Conservation (phyloP, 2,113 vertebrate species). For the Apodemus sylvaticus region DNA sequence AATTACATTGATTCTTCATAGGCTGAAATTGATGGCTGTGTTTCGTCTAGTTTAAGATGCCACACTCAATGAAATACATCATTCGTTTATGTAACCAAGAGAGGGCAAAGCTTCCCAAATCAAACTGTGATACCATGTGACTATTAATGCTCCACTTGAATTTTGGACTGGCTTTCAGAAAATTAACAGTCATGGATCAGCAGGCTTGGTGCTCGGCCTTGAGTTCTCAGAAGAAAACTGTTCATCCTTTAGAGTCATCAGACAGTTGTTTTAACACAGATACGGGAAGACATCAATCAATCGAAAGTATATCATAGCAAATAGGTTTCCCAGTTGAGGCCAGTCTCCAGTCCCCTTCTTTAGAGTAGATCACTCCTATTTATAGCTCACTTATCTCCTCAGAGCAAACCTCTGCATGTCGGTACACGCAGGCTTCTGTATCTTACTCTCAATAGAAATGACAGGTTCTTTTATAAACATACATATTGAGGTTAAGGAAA, state of each 20-base stretch:
- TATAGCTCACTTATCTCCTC: conserved; percentile 36
- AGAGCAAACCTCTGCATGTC: conserved; percentile 54
- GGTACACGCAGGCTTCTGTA: conserved; percentile 50
- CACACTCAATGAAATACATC: background rate
- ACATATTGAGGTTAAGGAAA: background rate
- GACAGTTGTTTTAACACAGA: background rate
- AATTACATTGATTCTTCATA: background rate
- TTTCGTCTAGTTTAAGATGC: background rate
- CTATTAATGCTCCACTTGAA: background rate
- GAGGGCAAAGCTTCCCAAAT: background rate
- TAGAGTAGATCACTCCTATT: conserved; percentile 32
- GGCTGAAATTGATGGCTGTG: background rate
- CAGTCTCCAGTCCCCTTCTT: background rate
- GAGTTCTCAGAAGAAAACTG: background rate
- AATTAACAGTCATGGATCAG: background rate
- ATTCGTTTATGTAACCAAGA: background rate
- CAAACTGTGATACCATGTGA: background rate
- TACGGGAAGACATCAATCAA: background rate
- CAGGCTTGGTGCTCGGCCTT: background rate
- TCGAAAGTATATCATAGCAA: background rate
- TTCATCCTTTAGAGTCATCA: background rate
- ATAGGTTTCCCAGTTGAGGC: background rate
- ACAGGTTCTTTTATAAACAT: background rate
- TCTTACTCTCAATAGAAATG: conserved; percentile 67
- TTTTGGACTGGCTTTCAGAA: conserved; percentile 37